Evolutionary conservation across 1,140 invertebrate genomes (phyloP), one percentile per base, ranked within the genome.

Genomic region (Lasioglossum baleicum): DNA sequence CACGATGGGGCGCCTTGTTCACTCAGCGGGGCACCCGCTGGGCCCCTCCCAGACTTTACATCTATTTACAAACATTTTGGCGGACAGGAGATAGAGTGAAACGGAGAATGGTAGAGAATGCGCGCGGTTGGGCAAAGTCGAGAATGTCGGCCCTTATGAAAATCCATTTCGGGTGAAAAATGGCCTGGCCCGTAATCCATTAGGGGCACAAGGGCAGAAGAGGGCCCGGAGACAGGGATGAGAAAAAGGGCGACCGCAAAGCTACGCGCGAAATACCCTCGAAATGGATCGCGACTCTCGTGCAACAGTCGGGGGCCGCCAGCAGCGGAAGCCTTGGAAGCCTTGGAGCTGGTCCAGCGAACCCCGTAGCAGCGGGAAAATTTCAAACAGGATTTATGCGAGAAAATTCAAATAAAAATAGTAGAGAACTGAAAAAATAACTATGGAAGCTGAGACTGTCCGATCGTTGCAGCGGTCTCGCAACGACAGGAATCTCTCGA

Each of bases 51-150:
- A 89, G 87, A 90, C 85, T 91, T 87, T 84, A 87, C 82, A 89
- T 89, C 88, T 91, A 91, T 92, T 92, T 91, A 92, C 91, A 90
- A 92, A 92, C 90, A 92, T 92, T 92, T 92, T 91, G 90, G 90
- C 90, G 87, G 85, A 83, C 44, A 44, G 22, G 78, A 72, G 85
- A 87, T 73, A 66, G 70, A 79, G 64, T 77, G 51, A 82, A 86
- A 83, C 72, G 69, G 72, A 84, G 78, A 69, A 80, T 65, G 70
- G 81, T 40, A 67, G 61, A 69, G 72, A 87, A 72, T 65, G 81
- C 68, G 58, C 75, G 75, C 82, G 84, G 86, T 66, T 75, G 64
- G 60, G 51, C 79, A 88, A 88, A 85, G 83, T 63, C 64, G 78
- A 80, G 86, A 88, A 88, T 84, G 80, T 80, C 84, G 86, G 83